Conservation (phyloP, 2,797 vertebrate species). For the Enteromius paludinosus region DNA sequence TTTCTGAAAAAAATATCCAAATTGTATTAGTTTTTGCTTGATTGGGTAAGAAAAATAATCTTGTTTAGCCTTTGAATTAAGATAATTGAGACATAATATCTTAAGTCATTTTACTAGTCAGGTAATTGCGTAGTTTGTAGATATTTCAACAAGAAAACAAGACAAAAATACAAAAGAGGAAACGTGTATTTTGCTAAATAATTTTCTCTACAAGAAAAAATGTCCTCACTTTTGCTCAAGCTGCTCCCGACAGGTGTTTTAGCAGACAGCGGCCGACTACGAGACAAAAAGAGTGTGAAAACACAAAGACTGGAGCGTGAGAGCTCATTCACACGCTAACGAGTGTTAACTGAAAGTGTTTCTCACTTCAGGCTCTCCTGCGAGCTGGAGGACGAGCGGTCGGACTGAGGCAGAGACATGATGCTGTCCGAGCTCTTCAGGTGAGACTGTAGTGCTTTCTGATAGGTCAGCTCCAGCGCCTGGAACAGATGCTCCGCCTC, state of each 20-base stretch:
- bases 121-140: too few relatives aligned
- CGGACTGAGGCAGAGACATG: conserved; percentile 89
- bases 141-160: too few relatives aligned
- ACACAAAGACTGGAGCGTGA: not conserved
- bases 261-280: conserved; percentile 69
- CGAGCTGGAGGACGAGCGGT: conserved; percentile 95
- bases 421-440: conserved; percentile 89
- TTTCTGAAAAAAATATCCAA: too few relatives aligned
- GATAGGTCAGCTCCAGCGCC: conserved; percentile 90
- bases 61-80: too few relatives aligned
- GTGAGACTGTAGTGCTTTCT: conserved; percentile 93
- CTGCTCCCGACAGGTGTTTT: conserved; percentile 64
- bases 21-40: too few relatives aligned
- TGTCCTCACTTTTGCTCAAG: conserved; percentile 66
- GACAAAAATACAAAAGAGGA: too few relatives aligned
- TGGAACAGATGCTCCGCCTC: conserved; percentile 93
- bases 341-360: not conserved
- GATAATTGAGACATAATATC: too few relatives aligned
- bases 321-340: not conserved
- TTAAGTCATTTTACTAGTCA: too few relatives aligned
- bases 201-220: not conserved
- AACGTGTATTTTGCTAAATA: too few relatives aligned
- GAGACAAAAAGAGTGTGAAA: conserved; percentile 19
- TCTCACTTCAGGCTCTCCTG: conserved; percentile 97
- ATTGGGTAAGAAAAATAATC: too few relatives aligned